These are phyloP conservation scores for Acanthornis magna DNA, from an alignment of 2,797 vertebrate species.

Conservation along the genomic window DNA sequence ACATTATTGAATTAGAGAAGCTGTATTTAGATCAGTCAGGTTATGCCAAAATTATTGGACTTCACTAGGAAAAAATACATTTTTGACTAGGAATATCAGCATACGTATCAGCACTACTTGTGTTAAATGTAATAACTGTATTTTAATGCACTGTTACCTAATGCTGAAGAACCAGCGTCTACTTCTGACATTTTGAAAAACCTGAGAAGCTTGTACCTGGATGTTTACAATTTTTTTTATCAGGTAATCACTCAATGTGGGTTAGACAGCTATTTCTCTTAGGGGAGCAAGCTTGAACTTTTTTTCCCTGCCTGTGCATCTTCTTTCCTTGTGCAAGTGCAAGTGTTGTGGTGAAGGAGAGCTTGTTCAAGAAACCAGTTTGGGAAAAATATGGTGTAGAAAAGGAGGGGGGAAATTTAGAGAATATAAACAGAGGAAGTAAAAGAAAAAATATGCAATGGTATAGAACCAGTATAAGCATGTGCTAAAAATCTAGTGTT, in stretches of 20 bases:
- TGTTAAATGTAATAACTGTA: background rate
- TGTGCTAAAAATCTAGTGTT: slow-evolving; percentile 38
- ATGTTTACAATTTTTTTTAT: background rate
- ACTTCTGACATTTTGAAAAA: background rate
- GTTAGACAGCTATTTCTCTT: background rate
- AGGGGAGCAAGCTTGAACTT: background rate
- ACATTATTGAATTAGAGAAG: background rate
- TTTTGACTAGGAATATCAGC: background rate
- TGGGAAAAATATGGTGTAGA: background rate
- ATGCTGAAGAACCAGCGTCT: background rate
- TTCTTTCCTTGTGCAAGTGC: background rate
- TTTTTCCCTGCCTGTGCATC: background rate
- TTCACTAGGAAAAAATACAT: background rate
- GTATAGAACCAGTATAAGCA: background rate
- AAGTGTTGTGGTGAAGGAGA: background rate
- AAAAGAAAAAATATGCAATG: background rate
- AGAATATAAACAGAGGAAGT: background rate
- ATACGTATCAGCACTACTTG: background rate
- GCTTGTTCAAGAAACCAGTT: background rate
- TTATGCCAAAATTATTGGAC: background rate
- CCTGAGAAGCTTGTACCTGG: background rate
- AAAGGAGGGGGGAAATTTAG: background rate
- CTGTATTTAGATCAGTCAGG: background rate
- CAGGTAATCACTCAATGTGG: background rate
- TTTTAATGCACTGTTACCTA: background rate